Conservation (phyloP, 1,140 invertebrate genomes). For the Saccostrea echinata region DNA sequence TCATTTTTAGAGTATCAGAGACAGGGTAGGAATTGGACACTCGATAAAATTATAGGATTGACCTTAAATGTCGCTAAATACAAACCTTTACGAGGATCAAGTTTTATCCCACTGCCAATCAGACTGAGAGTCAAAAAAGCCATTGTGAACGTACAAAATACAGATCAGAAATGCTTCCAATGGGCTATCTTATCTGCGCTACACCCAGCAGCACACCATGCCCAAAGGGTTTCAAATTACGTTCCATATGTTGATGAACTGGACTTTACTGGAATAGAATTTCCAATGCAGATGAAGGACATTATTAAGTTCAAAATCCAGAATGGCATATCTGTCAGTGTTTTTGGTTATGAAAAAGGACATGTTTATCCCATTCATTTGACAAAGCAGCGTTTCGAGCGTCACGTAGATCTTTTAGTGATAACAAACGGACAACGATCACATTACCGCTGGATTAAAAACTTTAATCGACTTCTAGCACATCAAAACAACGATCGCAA, state of each 20-base stretch:
- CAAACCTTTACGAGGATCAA: constrained; percentile 46
- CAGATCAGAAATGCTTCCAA: constrained; percentile 7
- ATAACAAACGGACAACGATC: constrained; percentile 46
- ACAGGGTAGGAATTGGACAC: constrained; percentile 52
- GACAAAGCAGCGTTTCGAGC: constrained; percentile 7
- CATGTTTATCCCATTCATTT: constrained; percentile 30
- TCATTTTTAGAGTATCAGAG: constrained; percentile 50
- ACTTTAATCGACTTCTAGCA: constrained; percentile 23
- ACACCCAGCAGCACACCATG: background rate
- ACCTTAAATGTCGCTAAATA: constrained; percentile 43
- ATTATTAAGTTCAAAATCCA: constrained; percentile 22
- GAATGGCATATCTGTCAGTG: constrained; percentile 28
- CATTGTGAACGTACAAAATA: constrained; percentile 33
- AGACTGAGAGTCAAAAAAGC: constrained; percentile 26
- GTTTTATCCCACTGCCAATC: constrained; percentile 48
- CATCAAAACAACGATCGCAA: background rate
- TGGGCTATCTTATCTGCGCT: constrained; percentile 35
- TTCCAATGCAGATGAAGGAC: constrained; percentile 29
- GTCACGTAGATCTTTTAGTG: constrained; percentile 46
- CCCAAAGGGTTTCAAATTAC: constrained; percentile 34
- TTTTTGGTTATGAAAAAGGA: constrained; percentile 44
- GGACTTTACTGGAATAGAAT: constrained; percentile 25
- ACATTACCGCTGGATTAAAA: constrained; percentile 51
- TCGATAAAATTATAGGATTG: constrained; percentile 44
- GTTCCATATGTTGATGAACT: background rate